Evolutionary conservation across 1,140 invertebrate species (phyloP).

Genomic region (Ceratina calcarata): DNA sequence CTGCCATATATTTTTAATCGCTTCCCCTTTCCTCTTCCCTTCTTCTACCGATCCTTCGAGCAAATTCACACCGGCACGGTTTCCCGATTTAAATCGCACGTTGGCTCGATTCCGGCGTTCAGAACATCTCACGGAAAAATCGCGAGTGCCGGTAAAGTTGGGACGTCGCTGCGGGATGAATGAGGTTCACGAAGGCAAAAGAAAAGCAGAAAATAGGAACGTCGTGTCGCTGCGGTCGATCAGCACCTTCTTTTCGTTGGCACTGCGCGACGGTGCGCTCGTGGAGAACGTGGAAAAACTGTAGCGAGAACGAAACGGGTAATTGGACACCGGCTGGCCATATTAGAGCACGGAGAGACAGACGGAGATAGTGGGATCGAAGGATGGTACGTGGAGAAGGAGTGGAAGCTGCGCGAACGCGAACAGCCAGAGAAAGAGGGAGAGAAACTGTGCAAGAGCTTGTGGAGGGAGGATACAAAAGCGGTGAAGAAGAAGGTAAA

Average conservation of each 20-base stretch:
- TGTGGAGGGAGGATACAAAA: not conserved
- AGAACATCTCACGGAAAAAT: slow-evolving; percentile 14
- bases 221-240: slow-evolving; percentile 44
- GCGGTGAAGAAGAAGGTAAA: not conserved
- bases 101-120: slow-evolving; percentile 26
- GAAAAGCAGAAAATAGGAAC: slow-evolving; percentile 19
- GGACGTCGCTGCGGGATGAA: not conserved
- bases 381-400: slow-evolving; percentile 26
- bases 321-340: slow-evolving; percentile 78
- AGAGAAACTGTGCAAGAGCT: not conserved
- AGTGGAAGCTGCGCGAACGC: slow-evolving; percentile 21
- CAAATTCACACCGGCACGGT: slow-evolving; percentile 8
- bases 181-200: slow-evolving; percentile 34
- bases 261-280: not conserved
- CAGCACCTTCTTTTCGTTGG: slow-evolving; percentile 44
- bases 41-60: no score
- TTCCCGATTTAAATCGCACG: slow-evolving; percentile 51
- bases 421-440: slow-evolving; percentile 15
- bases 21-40: not conserved
- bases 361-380: slow-evolving; percentile 54
- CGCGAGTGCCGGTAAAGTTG: not conserved
- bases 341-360: slow-evolving; percentile 75
- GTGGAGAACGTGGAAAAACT: slow-evolving; percentile 52
- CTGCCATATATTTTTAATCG: slow-evolving; percentile 43
- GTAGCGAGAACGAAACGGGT: slow-evolving; percentile 68